These are phyloP conservation scores for Macrotus californicus DNA, from an alignment of 2,113 vertebrate genomes.

Conservation along the genomic window DNA sequence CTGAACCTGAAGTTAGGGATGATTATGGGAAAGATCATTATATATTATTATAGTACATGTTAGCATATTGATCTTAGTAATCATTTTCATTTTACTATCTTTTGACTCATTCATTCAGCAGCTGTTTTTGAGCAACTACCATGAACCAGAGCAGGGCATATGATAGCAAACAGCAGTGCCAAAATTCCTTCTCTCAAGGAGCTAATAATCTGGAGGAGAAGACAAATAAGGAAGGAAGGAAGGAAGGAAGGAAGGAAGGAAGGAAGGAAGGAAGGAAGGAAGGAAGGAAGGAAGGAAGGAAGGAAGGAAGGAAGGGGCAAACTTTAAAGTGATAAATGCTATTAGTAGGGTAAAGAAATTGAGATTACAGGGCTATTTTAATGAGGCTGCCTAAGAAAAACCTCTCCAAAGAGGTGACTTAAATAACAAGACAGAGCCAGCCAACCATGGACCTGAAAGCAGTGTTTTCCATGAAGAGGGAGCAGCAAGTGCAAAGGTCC, in stretches of 20 bases:
- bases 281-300: rapidly evolving
- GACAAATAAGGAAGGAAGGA: background rate
- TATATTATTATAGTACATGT: background rate
- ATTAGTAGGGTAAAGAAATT: background rate
- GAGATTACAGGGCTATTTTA: background rate
- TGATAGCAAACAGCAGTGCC: background rate
- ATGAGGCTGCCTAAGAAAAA: background rate
- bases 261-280: no score
- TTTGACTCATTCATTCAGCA: background rate
- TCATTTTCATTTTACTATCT: background rate
- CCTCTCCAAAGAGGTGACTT: background rate
- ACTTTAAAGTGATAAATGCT: background rate
- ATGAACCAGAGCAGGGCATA: background rate
- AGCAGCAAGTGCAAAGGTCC: background rate
- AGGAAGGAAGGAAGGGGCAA: background rate
- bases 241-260: background rate
- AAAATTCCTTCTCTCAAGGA: background rate
- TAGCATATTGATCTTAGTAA: background rate
- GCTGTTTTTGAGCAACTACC: background rate
- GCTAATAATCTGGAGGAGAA: background rate
- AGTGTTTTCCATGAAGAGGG: background rate
- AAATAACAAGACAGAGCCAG: background rate
- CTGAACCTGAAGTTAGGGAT: background rate
- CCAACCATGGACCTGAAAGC: background rate
- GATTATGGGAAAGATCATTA: background rate